These are phyloP conservation scores for Lates japonicus DNA, from an alignment of 2,797 vertebrate genomes.

Conservation along the genomic window DNA sequence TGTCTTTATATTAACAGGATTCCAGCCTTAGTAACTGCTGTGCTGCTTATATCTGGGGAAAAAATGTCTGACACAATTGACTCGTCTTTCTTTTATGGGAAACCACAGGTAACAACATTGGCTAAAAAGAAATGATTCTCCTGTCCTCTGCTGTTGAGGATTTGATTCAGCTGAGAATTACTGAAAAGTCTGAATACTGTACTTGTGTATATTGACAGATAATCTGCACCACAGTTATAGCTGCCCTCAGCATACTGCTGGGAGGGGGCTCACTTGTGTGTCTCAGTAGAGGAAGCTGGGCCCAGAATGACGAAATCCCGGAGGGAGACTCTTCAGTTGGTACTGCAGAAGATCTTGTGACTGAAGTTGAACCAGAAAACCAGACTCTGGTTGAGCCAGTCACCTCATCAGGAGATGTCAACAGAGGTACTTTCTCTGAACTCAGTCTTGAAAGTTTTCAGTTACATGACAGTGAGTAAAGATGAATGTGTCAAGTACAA, in stretches of 20 bases:
- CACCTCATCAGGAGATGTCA: conserved; percentile 60
- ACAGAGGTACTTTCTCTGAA: conserved; percentile 78
- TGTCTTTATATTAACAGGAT: conserved; percentile 83
- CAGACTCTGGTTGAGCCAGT: conserved; percentile 59
- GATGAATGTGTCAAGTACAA: background rate
- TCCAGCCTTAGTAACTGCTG: conserved; percentile 88
- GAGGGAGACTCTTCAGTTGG: conserved; percentile 75
- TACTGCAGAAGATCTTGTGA: conserved; percentile 67
- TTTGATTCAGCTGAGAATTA: background rate
- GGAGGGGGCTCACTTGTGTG: conserved; percentile 90
- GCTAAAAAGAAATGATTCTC: background rate
- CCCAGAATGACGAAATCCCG: conserved; percentile 84
- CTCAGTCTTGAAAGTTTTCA: background rate
- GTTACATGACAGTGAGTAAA: background rate
- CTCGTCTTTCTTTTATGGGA: conserved; percentile 94
- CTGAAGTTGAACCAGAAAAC: conserved; percentile 75
- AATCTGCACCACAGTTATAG: conserved; percentile 89
- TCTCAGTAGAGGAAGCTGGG: conserved; percentile 90
- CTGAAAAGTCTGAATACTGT: background rate
- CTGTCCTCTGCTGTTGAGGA: background rate
- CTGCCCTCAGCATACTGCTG: conserved; percentile 88
- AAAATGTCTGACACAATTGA: conserved; percentile 85
- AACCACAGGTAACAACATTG: conserved; percentile 88
- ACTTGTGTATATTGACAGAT: conserved; percentile 83
- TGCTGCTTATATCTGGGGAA: conserved; percentile 89